phyloP scores from a whole-genome alignment of 2,113 vertebrate genomes.

The Brienomyrus longianalis region DNA sequence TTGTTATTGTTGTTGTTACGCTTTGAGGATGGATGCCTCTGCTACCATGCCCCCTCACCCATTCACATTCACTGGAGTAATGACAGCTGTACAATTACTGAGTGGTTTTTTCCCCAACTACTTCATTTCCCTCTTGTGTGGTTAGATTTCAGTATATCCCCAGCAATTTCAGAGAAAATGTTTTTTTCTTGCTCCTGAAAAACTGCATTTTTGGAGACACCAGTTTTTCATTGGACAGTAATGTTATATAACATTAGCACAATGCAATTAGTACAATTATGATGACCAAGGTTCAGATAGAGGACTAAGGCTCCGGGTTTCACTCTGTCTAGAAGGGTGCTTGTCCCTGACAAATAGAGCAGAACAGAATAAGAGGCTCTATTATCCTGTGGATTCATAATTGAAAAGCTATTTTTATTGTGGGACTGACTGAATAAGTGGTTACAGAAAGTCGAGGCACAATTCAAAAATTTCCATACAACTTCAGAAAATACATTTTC shows the following conservation, averaged over 20 bases:
- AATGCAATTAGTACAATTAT: not conserved
- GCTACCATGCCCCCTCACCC: not conserved
- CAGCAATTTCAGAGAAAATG: not conserved
- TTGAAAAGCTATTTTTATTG: not conserved
- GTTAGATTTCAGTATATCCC: not conserved
- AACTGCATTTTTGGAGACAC: not conserved
- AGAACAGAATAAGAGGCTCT: not conserved
- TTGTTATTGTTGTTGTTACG: not conserved
- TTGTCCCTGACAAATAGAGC: slow-evolving; percentile 2
- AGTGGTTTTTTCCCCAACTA: not conserved
- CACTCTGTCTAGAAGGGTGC: not conserved
- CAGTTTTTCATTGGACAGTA: not conserved
- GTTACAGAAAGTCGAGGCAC: not conserved
- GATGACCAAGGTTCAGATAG: not conserved
- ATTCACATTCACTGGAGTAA: not conserved
- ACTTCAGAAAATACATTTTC: not conserved
- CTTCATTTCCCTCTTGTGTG: not conserved
- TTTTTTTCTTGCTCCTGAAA: not conserved
- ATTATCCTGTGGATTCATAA: not conserved
- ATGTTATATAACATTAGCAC: not conserved
- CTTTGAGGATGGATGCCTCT: not conserved
- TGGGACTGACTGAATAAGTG: not conserved
- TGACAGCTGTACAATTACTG: not conserved
- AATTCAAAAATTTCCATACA: not conserved
- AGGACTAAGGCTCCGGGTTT: too few relatives aligned